Conservation (phyloP, 1,140 invertebrate genomes). For the Neodiprion virginianus region DNA sequence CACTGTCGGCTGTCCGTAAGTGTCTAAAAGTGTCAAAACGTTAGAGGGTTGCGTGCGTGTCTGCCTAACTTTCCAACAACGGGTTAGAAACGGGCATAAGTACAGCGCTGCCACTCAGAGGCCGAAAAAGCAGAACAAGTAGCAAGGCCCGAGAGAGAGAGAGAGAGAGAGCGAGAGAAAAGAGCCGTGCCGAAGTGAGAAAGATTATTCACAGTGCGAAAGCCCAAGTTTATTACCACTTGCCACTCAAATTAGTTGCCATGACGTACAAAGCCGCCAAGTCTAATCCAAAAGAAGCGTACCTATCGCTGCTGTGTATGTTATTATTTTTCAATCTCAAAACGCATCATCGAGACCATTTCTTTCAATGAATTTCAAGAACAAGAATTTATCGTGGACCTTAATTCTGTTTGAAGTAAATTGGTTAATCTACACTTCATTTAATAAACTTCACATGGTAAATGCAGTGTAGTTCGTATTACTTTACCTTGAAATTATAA, state of each 20-base stretch:
- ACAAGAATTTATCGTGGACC: too few relatives aligned
- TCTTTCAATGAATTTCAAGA: too few relatives aligned
- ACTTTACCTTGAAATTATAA: too few relatives aligned
- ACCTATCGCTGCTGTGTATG: background rate
- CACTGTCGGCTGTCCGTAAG: constrained; percentile 22
- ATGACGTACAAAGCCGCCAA: constrained; percentile 24
- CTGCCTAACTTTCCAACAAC: constrained; percentile 27
- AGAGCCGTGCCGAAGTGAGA: constrained; percentile 6
- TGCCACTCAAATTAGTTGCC: constrained; percentile 36
- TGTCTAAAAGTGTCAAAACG: constrained; percentile 32
- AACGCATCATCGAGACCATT: too few relatives aligned
- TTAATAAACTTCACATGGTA: too few relatives aligned
- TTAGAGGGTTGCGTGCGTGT: constrained; percentile 18
- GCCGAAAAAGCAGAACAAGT: background rate
- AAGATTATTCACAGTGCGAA: constrained; percentile 25
- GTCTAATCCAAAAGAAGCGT: constrained; percentile 32
- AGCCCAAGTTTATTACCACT: constrained; percentile 27
- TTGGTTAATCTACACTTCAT: too few relatives aligned
- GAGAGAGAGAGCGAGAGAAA: constrained; percentile 12
- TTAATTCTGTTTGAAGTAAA: too few relatives aligned
- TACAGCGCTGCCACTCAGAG: background rate
- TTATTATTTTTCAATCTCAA: too few relatives aligned
- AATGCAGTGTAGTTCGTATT: too few relatives aligned
- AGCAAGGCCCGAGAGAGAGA: constrained; percentile 13
- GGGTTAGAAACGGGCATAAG: constrained; percentile 14